Base-by-base conservation (phyloP, 2,113 vertebrate species). In the Hippocampus abdominalis region DNA sequence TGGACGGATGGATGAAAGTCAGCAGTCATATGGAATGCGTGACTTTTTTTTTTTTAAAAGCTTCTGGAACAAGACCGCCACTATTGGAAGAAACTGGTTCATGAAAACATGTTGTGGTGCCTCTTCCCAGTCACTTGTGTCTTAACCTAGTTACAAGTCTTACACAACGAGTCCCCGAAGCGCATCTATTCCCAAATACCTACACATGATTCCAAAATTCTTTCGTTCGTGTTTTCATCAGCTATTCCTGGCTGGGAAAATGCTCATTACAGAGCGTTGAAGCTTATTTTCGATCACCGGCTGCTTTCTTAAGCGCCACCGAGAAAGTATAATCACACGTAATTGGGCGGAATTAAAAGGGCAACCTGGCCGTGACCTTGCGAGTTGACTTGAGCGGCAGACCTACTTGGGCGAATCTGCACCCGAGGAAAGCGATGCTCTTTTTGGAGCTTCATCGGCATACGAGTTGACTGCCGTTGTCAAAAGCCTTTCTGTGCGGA, bases 361-460 rank as follows among this genome's bases (percentile, higher is more conserved):
- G 51, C 76, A 76, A 56, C 74, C 74, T 70, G 49, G 72, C 70
- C 25, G 9, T 66, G 62, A 71, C 60, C 60, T n/a, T 54, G 62
- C 54, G 72, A 40, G 0, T 62, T 8, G 25, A 25, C 64, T 32
- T 40, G 62, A 73, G 49, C 71, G 72, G 68, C 70, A 70, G 57
- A 71, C 69, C n/a, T 69, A 76, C 61, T 74, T 68, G 66, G 74
- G 32, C 44, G 70, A 78, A 71, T 27, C 62, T 66, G 66, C 16
- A n/a, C 51, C 66, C 42, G 29, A 29, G 53, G 71, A 70, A 25
- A 40, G 60, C 61, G 70, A 56, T 64, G 71, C 40, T 68, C 68
- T 75, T 77, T 42, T 57, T 56, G 67, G 48, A 8, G 48, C 21
- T 64, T 73, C 79, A 81, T 80, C 69, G 80, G 77, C 75, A 70